A percentile compares a stretch with the other conserved stretches of the same genome.
phyloP scores from a whole-genome alignment of 2,797 vertebrate genomes.

The Onychomys leucogaster region DNA sequence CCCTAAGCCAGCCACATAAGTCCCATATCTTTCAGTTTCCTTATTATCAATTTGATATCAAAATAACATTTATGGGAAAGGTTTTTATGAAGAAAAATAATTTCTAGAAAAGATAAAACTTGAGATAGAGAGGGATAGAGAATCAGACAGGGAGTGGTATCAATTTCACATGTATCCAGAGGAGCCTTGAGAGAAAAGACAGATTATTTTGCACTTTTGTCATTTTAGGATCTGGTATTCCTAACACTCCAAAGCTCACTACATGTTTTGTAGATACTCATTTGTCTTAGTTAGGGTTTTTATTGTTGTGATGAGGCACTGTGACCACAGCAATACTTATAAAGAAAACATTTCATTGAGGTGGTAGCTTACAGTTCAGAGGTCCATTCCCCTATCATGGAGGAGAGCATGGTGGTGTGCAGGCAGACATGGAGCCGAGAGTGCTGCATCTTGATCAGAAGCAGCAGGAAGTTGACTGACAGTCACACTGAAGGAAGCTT shows the following conservation, averaged over 20 bases:
- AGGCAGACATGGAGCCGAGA: neutral
- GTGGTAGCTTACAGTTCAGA: neutral
- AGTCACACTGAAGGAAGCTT: neutral
- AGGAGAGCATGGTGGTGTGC: neutral
- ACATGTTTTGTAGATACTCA: constrained; percentile 11
- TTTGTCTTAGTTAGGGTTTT: no score
- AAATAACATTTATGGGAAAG: constrained; percentile 3
- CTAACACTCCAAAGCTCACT: neutral
- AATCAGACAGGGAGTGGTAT: neutral
- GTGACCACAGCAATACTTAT: neutral
- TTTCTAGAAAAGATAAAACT: constrained; percentile 39
- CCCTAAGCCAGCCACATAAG: neutral
- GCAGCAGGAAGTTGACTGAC: neutral
- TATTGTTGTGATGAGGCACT: neutral
- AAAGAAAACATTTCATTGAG: neutral
- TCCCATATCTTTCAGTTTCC: constrained; percentile 43
- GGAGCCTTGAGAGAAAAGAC: neutral
- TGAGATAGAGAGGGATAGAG: neutral
- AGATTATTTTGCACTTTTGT: neutral
- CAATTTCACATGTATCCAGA: neutral
- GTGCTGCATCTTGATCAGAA: neutral
- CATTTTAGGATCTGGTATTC: constrained; percentile 35
- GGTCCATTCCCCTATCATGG: neutral
- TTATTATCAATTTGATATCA: constrained; percentile 54
- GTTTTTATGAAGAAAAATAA: constrained; percentile 44